A percentile compares a stretch with the other conserved stretches of the same genome.
Conservation (phyloP, 2,113 vertebrate species). For the Oophaga pumilio region DNA sequence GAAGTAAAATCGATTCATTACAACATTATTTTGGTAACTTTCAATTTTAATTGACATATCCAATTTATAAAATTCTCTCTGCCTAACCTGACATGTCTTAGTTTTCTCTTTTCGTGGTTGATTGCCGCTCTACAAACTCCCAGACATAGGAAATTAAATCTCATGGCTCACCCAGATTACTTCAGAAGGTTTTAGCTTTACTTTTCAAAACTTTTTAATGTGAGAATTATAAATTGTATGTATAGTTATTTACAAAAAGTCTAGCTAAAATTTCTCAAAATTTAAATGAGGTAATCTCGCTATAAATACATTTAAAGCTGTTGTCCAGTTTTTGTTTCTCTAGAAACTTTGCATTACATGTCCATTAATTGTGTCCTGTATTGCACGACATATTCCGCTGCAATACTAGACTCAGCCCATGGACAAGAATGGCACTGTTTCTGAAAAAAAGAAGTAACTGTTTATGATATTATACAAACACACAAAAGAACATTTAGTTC, state of each 20-base stretch:
- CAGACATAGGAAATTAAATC: background rate
- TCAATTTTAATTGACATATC: constrained; percentile 37
- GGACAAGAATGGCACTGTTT: too few species aligned
- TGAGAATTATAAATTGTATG: background rate
- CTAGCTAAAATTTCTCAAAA: background rate
- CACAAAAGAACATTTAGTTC: too few species aligned
- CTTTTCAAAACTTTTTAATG: background rate
- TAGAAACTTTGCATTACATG: too few species aligned
- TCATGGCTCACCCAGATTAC: background rate
- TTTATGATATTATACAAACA: too few species aligned
- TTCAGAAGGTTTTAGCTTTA: background rate
- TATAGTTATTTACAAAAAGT: background rate
- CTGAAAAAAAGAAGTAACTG: too few species aligned
- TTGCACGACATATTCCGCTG: too few species aligned
- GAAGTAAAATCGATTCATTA: constrained; percentile 30
- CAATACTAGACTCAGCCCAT: too few species aligned
- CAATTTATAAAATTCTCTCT: constrained; percentile 13
- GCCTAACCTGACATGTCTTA: background rate
- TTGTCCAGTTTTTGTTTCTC: too few species aligned
- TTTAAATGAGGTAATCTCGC: background rate
- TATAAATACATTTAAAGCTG: background rate
- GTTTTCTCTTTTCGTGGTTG: background rate
- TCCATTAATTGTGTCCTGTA: too few species aligned
- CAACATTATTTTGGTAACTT: constrained; percentile 34
- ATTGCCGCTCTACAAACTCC: background rate